Evolutionary conservation across 2,113 vertebrate genomes (phyloP).

Genomic region (Oryctolagus cuniculus): mOryCun1.1 NC_091439.1:103426001-103426500

Average conservation of each 20-base stretch:
- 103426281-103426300: not conserved
- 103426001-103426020: too few species aligned
- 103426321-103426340: not conserved
- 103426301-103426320: not conserved
- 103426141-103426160: not conserved
- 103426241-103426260: not conserved
- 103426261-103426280: not conserved
- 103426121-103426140: not conserved
- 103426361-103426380: not conserved
- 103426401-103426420: not conserved
- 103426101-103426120: not conserved
- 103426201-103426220: not conserved
- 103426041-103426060: too few species aligned
- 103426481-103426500: not conserved
- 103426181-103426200: not conserved
- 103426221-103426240: slow-evolving; percentile 21
- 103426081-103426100: not conserved
- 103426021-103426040: too few species aligned
- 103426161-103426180: slow-evolving; percentile 13
- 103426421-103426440: not conserved
- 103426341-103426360: not conserved
- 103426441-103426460: not conserved
- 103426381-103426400: not conserved
- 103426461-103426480: not conserved
- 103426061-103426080: not conserved